Evolutionary conservation across 2,113 vertebrate species (phyloP).

Genomic region (Leptocoma aspasia): DNA sequence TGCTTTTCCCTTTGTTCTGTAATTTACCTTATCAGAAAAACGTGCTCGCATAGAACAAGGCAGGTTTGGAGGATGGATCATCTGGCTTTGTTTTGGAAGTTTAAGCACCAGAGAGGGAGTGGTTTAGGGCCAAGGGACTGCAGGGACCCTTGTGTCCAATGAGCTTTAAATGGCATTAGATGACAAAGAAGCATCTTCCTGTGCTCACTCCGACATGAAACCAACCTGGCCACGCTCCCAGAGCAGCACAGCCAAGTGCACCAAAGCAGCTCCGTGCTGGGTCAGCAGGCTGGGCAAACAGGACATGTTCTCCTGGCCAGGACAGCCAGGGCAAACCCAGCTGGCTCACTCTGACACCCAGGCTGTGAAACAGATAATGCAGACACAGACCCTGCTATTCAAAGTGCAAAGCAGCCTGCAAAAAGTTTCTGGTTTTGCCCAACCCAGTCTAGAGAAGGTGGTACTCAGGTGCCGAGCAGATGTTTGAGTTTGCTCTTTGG

Average conservation of each 20-base stretch:
- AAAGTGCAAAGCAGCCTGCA: neutral
- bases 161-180: neutral
- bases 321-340: neutral
- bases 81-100: neutral
- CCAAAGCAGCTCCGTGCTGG: neutral
- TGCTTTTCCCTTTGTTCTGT: slow-evolving; percentile 3
- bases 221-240: neutral
- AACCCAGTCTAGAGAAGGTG: neutral
- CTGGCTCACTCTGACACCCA: neutral
- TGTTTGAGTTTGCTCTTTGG: neutral
- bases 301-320: neutral
- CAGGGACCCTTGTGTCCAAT: neutral
- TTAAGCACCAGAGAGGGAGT: neutral
- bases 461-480: neutral
- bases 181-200: neutral
- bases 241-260: neutral
- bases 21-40: slow-evolving; percentile 47
- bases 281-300: neutral
- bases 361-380: neutral
- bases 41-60: neutral
- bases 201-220: neutral
- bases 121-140: neutral
- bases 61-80: neutral
- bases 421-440: neutral
- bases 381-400: neutral